These are phyloP conservation scores for Syngnathus rostellatus DNA, from an alignment of 2,797 vertebrate species.

Conservation along the genomic window DNA sequence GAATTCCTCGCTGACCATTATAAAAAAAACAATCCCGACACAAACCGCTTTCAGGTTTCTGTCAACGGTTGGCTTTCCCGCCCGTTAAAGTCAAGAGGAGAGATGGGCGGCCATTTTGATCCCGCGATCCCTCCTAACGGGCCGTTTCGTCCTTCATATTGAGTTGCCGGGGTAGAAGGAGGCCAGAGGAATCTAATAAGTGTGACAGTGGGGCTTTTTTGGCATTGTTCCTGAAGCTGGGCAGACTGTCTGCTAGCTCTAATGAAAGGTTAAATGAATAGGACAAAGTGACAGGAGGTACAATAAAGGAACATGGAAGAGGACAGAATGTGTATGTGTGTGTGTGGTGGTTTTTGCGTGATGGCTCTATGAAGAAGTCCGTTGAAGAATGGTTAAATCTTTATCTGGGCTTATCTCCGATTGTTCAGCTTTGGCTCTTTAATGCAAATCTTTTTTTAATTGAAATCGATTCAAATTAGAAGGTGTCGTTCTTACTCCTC, in stretches of 20 bases:
- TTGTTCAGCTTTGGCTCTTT: not conserved
- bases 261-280: conserved; percentile 99
- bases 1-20: conserved; percentile 58
- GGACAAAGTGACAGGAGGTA: conserved; percentile 93
- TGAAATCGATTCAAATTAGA: too few relatives aligned
- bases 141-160: conserved; percentile 60
- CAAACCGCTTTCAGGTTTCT: conserved; percentile 65
- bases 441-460: not conserved
- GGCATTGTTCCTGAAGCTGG: conserved; percentile 77
- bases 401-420: not conserved
- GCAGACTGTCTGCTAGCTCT: conserved; percentile 82
- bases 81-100: conserved; percentile 76
- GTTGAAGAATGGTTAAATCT: not conserved
- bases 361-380: not conserved
- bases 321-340: conserved; percentile 45
- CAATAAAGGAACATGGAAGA: conserved; percentile 80
- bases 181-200: conserved; percentile 95
- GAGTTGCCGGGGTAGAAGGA: conserved; percentile 90
- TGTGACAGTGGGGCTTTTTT: conserved; percentile 92
- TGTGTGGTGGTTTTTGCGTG: conserved; percentile 36
- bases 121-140: conserved; percentile 7
- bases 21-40: conserved; percentile 73
- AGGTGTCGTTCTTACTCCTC: too few relatives aligned
- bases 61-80: conserved; percentile 29
- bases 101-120: conserved; percentile 29